Conservation (phyloP, 2,888 invertebrate species). For the Pemphredon lugubris region DNA sequence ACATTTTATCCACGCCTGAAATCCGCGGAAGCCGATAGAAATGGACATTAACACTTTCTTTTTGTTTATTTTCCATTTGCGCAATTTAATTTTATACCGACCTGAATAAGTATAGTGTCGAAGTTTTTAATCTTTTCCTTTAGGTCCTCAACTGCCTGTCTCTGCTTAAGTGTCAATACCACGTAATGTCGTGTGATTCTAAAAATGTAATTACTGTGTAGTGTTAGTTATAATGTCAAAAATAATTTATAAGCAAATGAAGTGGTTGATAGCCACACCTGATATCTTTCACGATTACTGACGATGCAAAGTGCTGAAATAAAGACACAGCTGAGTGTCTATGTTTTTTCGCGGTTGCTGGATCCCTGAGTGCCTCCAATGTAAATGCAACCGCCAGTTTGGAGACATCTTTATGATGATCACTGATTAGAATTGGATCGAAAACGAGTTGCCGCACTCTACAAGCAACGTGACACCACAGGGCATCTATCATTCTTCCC, state of each 20-base stretch:
- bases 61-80: background rate
- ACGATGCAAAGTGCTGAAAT: conserved; percentile 76
- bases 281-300: conserved; percentile 75
- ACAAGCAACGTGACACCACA: conserved; percentile 75
- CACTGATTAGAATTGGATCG: conserved; percentile 61
- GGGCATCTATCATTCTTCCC: conserved; percentile 69
- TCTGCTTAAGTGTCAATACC: conserved; percentile 65
- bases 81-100: conserved; percentile 40
- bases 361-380: conserved; percentile 72
- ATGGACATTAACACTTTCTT: background rate
- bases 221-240: background rate
- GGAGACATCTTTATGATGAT: conserved; percentile 71
- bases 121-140: conserved; percentile 71
- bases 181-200: conserved; percentile 74
- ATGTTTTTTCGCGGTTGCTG: conserved; percentile 69
- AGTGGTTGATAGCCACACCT: conserved; percentile 60
- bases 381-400: conserved; percentile 76
- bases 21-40: conserved; percentile 1
- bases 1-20: conserved; percentile 77
- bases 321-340: conserved; percentile 73
- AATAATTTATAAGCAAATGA: background rate
- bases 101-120: conserved; percentile 73
- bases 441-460: conserved; percentile 75
- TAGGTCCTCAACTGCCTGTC: conserved; percentile 59
- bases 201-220: conserved; percentile 18